Base-by-base conservation (phyloP, 2,797 vertebrate species). In the Pantherophis alleghaniensis region DNA sequence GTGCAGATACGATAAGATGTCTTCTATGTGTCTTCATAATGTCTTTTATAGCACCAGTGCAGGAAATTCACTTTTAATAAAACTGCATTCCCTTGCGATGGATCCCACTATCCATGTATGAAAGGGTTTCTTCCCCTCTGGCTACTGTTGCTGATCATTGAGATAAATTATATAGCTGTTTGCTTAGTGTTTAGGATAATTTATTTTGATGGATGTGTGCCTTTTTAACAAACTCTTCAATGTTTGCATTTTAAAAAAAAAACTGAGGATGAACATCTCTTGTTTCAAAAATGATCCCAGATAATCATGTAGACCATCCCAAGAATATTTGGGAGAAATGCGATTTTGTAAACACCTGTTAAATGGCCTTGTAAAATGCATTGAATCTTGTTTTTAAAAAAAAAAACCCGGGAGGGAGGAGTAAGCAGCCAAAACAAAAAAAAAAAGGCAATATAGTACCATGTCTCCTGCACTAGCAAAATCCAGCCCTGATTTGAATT, bases 401-500 rank as follows among this genome's bases (percentile, higher is more conserved):
- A 37, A 3, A 18, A 18, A 37, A 20, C 1, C 37, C 2, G 7
- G 37, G 20, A 5, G 9, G 18, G 20, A 22, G 37, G 7, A 22
- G 3, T 22, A 32, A 74, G 69, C 32, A 74, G 14, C 32, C 69
- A 42, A 42, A 42, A 37, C 2, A 59, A 59, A 22, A 32, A 66
- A 66, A 32, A 74, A 59, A 74, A 74, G 32, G 37, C 16, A 59
- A 92, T 24, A 91, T 47, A 86, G 51, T 79, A 0, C 9, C 88
- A 22, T 90, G 79, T 91, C 47, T 94, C 86, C 87, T 91, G 74
- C 12, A 28, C n/a, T 88, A 88, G 92, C 92, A 59, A 4, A 3
- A 59, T 92, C 88, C 79, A 37, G 20, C 55, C 95, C 95, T 95
- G 93, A 95, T 95, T 37, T 92, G 93, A 63, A 87, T 88, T 69